Base-by-base conservation (phyloP, 2,113 vertebrate genomes). In the Sorex araneus region DNA sequence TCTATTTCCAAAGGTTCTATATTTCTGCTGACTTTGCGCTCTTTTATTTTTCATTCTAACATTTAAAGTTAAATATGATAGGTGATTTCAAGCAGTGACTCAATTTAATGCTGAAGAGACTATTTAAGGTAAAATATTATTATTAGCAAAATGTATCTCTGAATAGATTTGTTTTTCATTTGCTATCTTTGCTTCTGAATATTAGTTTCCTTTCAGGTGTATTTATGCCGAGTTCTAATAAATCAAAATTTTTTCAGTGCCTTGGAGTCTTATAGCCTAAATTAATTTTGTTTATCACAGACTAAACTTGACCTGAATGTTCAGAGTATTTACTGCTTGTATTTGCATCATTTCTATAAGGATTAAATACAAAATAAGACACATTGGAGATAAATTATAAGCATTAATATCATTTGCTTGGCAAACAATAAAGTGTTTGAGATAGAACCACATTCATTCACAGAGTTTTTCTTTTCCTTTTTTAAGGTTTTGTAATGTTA, bases 251-350 rank as follows among this genome's bases (percentile, higher is more conserved):
- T 47, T 93, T 92, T 77, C 57, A 87, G 34, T 71, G 36, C 18
- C 70, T 90, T 21, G 25, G 66, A 80, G 36, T 57, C 84, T 87
- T 84, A 92, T 83, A 43, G 77, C 84, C 74, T 81, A 95, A 83
- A 91, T 92, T 84, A 87, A 89, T 94, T 92, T 84, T 57, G 27
- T 60, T 96, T 34, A 10, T 87, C 21, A 70, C 92, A 45, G 57
- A 75, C 84, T 84, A 74, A 84, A 77, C 19, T 77, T 91, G 64
- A 25, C 34, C 2, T 50, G 32, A 54, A 34, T 96, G 75, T 78
- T 75, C 50, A 70, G 79, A 93, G 45, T 87, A 50, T 66, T 36
- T 64, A 34, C 43, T 84, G 25, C 66, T 77, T 89, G 10, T 84
- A 32, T 94, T 92, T 94, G 75, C 21, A 71, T 94, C 30, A 57